phyloP scores from a whole-genome alignment of 2,797 vertebrate genomes.

The Sparus aurata region DNA sequence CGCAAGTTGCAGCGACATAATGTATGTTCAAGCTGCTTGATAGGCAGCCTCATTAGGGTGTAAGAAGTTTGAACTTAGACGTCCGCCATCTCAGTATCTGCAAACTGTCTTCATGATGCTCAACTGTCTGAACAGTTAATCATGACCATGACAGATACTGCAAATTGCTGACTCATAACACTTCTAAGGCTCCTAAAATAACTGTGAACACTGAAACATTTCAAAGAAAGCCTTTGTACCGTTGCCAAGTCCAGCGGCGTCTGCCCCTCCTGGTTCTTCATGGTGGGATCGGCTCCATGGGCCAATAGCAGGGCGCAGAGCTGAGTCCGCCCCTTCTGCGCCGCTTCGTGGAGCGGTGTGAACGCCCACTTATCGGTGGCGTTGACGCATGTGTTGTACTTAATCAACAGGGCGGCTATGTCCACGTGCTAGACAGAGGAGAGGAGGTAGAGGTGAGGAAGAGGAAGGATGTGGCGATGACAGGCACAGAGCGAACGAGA shows the following conservation, averaged over 20 bases:
- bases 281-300: slow-evolving; percentile 88
- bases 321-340: slow-evolving; percentile 85
- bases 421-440: slow-evolving; percentile 84
- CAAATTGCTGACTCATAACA: not conserved
- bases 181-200: not conserved
- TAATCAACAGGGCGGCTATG: slow-evolving; percentile 89
- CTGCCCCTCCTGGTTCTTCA: slow-evolving; percentile 91
- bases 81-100: not conserved
- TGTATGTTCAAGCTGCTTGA: not conserved
- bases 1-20: not conserved
- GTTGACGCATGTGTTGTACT: slow-evolving; percentile 88
- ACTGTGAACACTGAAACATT: not conserved
- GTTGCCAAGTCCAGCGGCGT: slow-evolving; percentile 88
- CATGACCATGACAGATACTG: not conserved
- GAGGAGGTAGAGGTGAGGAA: not conserved
- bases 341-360: slow-evolving; percentile 86
- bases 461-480: slow-evolving; percentile 7
- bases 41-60: slow-evolving; percentile 37
- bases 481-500: not conserved
- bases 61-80: slow-evolving; percentile 1
- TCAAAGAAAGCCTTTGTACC: slow-evolving; percentile 58
- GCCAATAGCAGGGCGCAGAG: slow-evolving; percentile 85
- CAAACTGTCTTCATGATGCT: slow-evolving; percentile 2
- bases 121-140: slow-evolving; percentile 19
- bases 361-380: slow-evolving; percentile 88